phyloP scores from a whole-genome alignment of 2,113 vertebrate species.

The Thermophis baileyi region DNA sequence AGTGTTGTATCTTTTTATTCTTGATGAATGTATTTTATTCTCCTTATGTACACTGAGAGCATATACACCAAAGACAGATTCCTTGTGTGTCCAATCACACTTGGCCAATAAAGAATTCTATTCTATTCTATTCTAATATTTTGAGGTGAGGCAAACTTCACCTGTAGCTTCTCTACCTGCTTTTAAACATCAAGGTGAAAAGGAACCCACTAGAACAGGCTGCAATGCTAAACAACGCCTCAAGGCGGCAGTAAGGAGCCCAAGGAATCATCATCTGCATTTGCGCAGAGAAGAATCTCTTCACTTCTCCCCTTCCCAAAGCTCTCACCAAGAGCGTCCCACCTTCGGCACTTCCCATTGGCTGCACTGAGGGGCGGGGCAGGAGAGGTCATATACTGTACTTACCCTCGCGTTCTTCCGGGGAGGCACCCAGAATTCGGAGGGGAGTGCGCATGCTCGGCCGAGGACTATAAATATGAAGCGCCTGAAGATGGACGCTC shows the following conservation, averaged over 20 bases:
- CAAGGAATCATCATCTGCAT: not conserved
- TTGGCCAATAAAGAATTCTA: too few relatives aligned
- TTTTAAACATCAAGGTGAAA: not conserved
- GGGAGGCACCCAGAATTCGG: not conserved
- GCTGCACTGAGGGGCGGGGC: not conserved
- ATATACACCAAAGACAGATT: too few relatives aligned
- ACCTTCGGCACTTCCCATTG: not conserved
- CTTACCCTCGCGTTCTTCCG: not conserved
- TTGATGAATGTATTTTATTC: too few relatives aligned
- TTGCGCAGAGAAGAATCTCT: not conserved
- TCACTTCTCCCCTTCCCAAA: not conserved
- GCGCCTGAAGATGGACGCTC: too few relatives aligned
- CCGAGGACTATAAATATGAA: not conserved
- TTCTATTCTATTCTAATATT: too few relatives aligned
- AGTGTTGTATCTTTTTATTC: too few relatives aligned
- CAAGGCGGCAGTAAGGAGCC: not conserved
- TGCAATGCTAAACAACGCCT: not conserved
- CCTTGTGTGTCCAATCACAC: too few relatives aligned
- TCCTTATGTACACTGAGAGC: too few relatives aligned
- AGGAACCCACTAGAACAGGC: not conserved
- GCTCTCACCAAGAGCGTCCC: not conserved
- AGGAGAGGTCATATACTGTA: too few relatives aligned
- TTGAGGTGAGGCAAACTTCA: not conserved
- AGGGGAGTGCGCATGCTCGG: not conserved
- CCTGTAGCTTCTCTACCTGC: not conserved